Evolutionary conservation across 2,888 invertebrate genomes (phyloP).

Genomic region (Cosmopolites sordidus): DNA sequence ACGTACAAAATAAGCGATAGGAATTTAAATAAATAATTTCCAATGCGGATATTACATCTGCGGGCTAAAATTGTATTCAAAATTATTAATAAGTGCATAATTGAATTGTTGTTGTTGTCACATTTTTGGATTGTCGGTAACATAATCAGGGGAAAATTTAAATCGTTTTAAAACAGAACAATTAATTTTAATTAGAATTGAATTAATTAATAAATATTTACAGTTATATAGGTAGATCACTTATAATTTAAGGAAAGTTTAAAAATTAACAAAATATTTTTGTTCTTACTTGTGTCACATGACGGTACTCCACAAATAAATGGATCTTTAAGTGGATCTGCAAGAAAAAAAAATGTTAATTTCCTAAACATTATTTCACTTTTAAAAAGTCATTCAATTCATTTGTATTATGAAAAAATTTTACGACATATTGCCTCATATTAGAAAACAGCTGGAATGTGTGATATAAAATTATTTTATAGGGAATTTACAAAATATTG

Average conservation of each 20-base stretch:
- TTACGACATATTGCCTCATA: too few species aligned
- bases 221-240: neutral
- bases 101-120: conserved; percentile 1
- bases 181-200: neutral
- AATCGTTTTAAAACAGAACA: neutral
- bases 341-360: conserved; percentile 36
- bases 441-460: too few species aligned
- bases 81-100: neutral
- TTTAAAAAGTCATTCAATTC: too few species aligned
- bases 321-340: conserved; percentile 70
- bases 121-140: neutral
- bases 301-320: conserved; percentile 67
- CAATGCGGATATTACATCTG: neutral
- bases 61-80: neutral
- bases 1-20: too few species aligned
- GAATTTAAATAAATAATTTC: neutral
- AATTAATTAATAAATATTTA: neutral
- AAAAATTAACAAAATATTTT: neutral
- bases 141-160: neutral
- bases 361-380: too few species aligned
- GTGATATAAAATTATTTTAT: too few species aligned
- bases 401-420: too few species aligned
- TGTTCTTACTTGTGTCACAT: conserved; percentile 54
- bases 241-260: too few species aligned
- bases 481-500: too few species aligned